phyloP scores from a whole-genome alignment of 2,113 vertebrate genomes.

The Erythrocebus patas region DNA sequence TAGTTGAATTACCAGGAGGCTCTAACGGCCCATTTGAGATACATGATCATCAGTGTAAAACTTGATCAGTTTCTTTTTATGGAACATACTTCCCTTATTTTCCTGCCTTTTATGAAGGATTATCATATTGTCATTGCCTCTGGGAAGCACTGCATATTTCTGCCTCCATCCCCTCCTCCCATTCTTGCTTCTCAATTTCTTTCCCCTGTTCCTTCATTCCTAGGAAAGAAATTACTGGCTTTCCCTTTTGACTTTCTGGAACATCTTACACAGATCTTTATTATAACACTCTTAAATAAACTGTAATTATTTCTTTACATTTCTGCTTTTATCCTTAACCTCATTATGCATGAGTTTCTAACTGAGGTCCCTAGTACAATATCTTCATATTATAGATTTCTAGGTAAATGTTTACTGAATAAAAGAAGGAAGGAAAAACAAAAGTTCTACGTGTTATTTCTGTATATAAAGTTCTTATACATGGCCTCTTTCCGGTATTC shows the following conservation, averaged over 20 bases:
- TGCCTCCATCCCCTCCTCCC: not conserved
- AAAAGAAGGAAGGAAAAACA: not conserved
- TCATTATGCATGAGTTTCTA: not conserved
- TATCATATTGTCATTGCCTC: not conserved
- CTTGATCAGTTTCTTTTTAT: not conserved
- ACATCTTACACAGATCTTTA: not conserved
- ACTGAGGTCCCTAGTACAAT: not conserved
- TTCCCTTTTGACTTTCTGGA: conserved; percentile 14
- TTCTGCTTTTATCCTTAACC: not conserved
- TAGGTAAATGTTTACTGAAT: not conserved
- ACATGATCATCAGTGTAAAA: not conserved
- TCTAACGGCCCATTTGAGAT: not conserved
- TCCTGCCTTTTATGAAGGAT: not conserved
- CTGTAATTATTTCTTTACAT: not conserved
- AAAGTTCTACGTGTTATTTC: not conserved
- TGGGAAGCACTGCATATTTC: not conserved
- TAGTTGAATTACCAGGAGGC: not conserved
- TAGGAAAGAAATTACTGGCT: not conserved
- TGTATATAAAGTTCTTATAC: not conserved
- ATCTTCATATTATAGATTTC: not conserved
- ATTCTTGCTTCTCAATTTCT: not conserved
- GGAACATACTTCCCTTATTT: not conserved
- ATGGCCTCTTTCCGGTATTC: not conserved
- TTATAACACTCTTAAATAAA: not conserved
- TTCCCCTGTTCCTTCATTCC: not conserved